These are phyloP conservation scores for human (Homo sapiens) DNA, from an alignment of 2,113 vertebrate species.

Conservation along the genomic window DNA sequence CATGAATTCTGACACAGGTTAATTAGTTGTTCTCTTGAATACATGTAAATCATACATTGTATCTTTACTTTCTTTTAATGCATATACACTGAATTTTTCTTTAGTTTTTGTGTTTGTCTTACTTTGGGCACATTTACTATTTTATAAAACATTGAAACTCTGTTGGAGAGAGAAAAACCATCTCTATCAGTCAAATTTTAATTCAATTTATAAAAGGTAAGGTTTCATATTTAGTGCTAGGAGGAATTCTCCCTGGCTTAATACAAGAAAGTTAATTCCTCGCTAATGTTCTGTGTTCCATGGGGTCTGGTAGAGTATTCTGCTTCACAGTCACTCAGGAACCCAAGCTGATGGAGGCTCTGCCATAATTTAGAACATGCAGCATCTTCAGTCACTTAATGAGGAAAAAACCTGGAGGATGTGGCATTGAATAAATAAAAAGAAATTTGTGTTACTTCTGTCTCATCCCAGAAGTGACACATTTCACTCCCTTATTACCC, in stretches of 20 bases:
- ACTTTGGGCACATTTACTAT: not conserved
- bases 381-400: not conserved
- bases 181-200: not conserved
- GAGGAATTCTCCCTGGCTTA: not conserved
- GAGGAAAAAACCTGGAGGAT: not conserved
- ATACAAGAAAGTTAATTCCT: not conserved
- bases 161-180: not conserved
- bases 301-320: not conserved
- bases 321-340: not conserved
- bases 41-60: not conserved
- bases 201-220: not conserved
- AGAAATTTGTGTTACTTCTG: not conserved
- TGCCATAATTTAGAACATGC: not conserved
- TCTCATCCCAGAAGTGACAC: not conserved
- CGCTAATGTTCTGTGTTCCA: not conserved
- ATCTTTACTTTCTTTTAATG: not conserved
- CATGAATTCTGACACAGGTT: not conserved
- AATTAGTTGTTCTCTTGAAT: not conserved
- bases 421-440: not conserved
- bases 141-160: not conserved
- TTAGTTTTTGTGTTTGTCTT: not conserved
- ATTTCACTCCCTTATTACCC: not conserved
- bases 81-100: not conserved
- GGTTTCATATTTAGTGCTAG: not conserved
- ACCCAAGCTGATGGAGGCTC: not conserved